Conservation (phyloP, 2,888 invertebrate genomes). For the Scaeva pyrastri region DNA sequence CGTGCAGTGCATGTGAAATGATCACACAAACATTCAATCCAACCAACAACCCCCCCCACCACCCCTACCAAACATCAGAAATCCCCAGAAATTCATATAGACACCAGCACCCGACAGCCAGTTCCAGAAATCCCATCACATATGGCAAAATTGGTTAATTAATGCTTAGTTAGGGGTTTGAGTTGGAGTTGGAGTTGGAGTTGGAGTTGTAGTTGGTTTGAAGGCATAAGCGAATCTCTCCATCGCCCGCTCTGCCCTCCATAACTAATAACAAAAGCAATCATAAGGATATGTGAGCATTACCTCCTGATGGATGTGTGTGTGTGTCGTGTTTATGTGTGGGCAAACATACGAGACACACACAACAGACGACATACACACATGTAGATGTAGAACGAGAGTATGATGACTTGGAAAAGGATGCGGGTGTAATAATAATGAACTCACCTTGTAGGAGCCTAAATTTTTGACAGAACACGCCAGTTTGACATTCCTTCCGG, state of each 20-base stretch:
- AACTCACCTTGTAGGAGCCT: slow-evolving; percentile 84
- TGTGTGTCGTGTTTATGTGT: not conserved
- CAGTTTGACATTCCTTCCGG: slow-evolving; percentile 84
- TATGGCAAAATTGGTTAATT: slow-evolving; percentile 77
- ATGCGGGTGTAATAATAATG: slow-evolving; percentile 58
- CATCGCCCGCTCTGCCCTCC: not conserved
- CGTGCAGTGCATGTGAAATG: slow-evolving; percentile 69
- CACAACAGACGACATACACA: too few species aligned
- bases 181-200: slow-evolving; percentile 5
- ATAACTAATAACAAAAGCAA: slow-evolving; percentile 65
- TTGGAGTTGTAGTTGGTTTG: not conserved
- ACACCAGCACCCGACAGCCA: not conserved
- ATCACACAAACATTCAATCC: slow-evolving; percentile 35
- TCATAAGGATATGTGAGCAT: slow-evolving; percentile 60
- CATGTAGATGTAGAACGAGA: too few species aligned
- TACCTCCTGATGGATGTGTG: not conserved
- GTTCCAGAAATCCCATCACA: slow-evolving; percentile 15
- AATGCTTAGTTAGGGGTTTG: slow-evolving; percentile 70
- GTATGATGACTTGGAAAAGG: not conserved
- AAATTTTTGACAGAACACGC: slow-evolving; percentile 84
- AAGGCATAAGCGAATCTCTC: not conserved
- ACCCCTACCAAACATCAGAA: not conserved
- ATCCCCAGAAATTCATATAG: too few species aligned
- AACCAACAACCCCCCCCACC: too few species aligned
- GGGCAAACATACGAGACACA: too few species aligned